Conservation (phyloP, 2,797 vertebrate species). For the Eidolon dupreanum region DNA sequence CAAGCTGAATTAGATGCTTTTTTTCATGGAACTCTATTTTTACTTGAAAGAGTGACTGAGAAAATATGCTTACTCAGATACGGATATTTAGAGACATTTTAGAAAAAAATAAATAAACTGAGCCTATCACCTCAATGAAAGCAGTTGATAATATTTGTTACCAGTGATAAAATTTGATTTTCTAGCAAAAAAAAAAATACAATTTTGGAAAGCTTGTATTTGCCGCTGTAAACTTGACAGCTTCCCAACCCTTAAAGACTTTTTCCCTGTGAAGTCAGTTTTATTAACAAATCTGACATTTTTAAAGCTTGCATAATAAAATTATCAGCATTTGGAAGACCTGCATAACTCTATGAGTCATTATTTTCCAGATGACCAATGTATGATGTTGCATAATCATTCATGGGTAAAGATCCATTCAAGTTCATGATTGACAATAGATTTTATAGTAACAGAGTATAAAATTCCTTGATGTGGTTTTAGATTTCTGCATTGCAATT, state of each 20-base stretch:
- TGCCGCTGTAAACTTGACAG: not conserved
- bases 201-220: not conserved
- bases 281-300: not conserved
- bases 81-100: not conserved
- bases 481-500: not conserved
- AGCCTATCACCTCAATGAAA: not conserved
- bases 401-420: not conserved
- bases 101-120: not conserved
- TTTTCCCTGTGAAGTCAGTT: not conserved
- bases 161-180: not conserved
- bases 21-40: not conserved
- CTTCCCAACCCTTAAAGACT: not conserved
- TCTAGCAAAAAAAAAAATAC: not conserved
- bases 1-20: not conserved
- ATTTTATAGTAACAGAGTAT: not conserved
- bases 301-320: not conserved
- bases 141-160: not conserved
- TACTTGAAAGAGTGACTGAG: not conserved
- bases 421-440: not conserved
- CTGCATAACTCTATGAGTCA: not conserved
- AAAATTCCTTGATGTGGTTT: not conserved
- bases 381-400: not conserved
- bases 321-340: not conserved
- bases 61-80: not conserved
- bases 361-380: not conserved